Evolutionary conservation across 2,797 vertebrate species (phyloP).

Genomic region (Oreonectes daqikongensis): DNA sequence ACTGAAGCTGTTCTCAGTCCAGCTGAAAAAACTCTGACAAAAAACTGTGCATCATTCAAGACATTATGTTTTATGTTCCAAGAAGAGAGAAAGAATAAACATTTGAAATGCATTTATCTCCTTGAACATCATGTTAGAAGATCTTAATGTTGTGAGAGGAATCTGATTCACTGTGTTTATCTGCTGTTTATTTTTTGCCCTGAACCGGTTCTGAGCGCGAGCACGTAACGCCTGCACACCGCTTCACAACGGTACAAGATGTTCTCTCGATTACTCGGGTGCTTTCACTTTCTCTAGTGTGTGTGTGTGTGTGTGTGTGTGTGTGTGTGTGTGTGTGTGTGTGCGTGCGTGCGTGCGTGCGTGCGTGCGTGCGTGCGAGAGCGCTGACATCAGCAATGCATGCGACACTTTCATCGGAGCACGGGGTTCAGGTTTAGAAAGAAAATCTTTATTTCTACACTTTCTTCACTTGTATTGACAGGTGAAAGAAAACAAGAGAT

Average conservation of each 20-base stretch:
- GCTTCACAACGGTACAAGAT: slow-evolving; percentile 15
- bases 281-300: slow-evolving; percentile 17
- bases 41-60: too few relatives aligned
- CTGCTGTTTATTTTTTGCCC: background rate
- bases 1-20: background rate
- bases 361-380: background rate
- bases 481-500: too few relatives aligned
- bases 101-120: too few relatives aligned
- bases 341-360: too few relatives aligned
- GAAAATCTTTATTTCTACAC: too few relatives aligned
- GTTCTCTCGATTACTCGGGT: background rate
- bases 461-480: too few relatives aligned
- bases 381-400: slow-evolving; percentile 8
- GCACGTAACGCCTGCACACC: slow-evolving; percentile 15
- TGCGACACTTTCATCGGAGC: background rate
- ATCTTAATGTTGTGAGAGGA: background rate
- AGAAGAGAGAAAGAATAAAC: too few relatives aligned
- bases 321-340: background rate
- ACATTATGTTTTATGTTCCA: too few relatives aligned
- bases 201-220: background rate
- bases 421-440: too few relatives aligned
- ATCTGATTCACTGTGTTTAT: background rate
- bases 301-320: background rate
- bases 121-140: background rate
- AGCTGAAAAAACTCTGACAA: too few relatives aligned